These are phyloP conservation scores for Bombus superbus DNA, from an alignment of 1,140 invertebrate species.

Conservation along the genomic window DNA sequence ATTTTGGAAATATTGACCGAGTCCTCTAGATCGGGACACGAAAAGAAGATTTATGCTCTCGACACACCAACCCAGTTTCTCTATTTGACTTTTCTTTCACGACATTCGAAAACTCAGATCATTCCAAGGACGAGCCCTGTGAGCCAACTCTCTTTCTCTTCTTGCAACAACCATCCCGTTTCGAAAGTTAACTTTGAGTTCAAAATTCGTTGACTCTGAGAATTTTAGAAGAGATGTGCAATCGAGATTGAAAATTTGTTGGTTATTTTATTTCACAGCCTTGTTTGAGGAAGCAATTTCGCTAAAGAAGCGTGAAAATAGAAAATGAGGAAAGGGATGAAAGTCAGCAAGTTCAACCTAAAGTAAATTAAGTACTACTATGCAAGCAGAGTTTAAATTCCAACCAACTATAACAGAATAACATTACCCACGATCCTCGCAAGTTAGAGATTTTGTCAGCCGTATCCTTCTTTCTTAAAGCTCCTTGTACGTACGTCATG, in stretches of 20 bases:
- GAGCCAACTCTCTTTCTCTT: neutral
- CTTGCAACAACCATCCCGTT: neutral
- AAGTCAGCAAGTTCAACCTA: neutral
- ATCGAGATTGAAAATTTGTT: neutral
- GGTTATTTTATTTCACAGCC: neutral
- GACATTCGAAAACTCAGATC: neutral
- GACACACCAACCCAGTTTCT: conserved; percentile 53
- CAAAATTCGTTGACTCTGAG: neutral
- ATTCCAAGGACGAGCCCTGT: conserved; percentile 23
- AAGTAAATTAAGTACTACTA: too few relatives aligned
- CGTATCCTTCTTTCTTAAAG: too few relatives aligned
- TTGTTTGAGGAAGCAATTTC: too few relatives aligned
- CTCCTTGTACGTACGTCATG: too few relatives aligned
- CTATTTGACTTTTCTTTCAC: conserved; percentile 30
- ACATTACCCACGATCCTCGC: too few relatives aligned
- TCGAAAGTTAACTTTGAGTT: neutral
- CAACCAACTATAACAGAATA: too few relatives aligned
- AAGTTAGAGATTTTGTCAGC: too few relatives aligned
- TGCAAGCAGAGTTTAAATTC: too few relatives aligned
- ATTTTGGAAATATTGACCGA: conserved; percentile 73
- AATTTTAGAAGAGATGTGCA: neutral
- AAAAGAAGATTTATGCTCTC: conserved; percentile 41
- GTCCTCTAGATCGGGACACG: conserved; percentile 17
- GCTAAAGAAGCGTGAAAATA: too few relatives aligned
- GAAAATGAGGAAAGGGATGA: neutral